phyloP scores from a whole-genome alignment of 2,888 invertebrate genomes.

The Meghimatium bilineatum region DNA sequence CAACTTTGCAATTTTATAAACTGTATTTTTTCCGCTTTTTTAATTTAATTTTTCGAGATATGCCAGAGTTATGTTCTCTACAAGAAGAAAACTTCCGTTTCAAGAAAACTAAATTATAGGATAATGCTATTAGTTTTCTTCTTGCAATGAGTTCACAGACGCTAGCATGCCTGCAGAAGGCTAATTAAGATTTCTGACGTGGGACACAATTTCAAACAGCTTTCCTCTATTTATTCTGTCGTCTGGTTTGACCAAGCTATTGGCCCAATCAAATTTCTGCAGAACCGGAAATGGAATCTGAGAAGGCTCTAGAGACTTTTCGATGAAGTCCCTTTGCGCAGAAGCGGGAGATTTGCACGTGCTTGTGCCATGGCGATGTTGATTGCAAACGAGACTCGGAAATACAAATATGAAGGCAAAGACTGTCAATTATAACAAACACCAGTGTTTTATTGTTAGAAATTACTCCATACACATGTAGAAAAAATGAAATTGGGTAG shows the following conservation, averaged over 20 bases:
- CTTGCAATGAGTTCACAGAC: not conserved
- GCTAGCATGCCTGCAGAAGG: not conserved
- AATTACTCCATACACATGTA: not conserved
- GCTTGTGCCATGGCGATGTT: not conserved
- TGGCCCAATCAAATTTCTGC: conserved; percentile 38
- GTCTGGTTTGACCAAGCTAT: conserved; percentile 23
- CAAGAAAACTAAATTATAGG: not conserved
- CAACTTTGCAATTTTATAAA: not conserved
- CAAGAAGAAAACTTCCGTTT: not conserved
- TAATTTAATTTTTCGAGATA: too few relatives aligned
- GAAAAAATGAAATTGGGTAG: too few relatives aligned
- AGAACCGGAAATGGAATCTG: conserved; percentile 41
- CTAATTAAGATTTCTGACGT: conserved; percentile 24
- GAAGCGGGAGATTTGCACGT: conserved; percentile 26
- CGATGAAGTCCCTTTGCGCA: conserved; percentile 2
- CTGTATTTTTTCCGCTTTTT: not conserved
- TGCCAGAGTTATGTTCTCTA: not conserved
- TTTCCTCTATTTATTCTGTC: conserved; percentile 10
- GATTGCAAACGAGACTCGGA: conserved; percentile 9
- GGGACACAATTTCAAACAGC: conserved; percentile 32
- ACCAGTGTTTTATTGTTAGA: not conserved
- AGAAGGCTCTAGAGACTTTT: conserved; percentile 11
- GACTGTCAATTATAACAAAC: conserved; percentile 14
- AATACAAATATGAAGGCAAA: not conserved
- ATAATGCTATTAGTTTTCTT: conserved; percentile 3